phyloP scores from a whole-genome alignment of 1,140 invertebrate genomes.

The Propsilocerus akamusi region DNA sequence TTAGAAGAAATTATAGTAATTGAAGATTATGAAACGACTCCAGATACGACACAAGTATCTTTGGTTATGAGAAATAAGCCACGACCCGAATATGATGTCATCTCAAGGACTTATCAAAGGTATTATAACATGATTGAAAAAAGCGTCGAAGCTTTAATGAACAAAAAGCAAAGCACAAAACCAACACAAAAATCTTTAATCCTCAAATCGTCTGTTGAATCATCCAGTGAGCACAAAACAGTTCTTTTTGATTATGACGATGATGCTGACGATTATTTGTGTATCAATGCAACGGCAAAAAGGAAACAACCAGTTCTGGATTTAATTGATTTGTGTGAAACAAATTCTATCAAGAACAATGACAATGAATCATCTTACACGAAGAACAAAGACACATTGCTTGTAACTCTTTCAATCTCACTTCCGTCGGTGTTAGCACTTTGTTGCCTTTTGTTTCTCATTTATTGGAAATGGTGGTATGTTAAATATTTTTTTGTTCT shows the following conservation, averaged over 20 bases:
- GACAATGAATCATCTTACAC: not conserved
- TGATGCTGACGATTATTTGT: not conserved
- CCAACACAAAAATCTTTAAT: not conserved
- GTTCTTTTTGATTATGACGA: not conserved
- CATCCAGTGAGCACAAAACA: too few species aligned
- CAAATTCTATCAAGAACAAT: too few species aligned
- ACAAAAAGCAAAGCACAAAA: not conserved
- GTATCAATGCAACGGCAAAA: not conserved
- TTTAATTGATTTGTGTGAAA: not conserved
- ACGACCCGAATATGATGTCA: not conserved
- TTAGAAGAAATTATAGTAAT: not conserved
- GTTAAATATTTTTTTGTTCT: slow-evolving; percentile 34
- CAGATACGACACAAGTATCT: not conserved
- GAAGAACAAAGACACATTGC: not conserved
- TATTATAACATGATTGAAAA: not conserved
- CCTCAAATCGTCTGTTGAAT: not conserved
- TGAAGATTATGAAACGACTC: not conserved
- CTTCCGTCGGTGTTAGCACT: slow-evolving; percentile 10
- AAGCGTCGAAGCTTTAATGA: not conserved
- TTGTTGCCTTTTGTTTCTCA: slow-evolving; percentile 16
- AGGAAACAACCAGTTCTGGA: not conserved
- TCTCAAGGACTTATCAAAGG: not conserved
- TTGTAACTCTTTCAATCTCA: not conserved
- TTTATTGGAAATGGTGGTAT: slow-evolving; percentile 27
- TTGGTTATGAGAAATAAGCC: not conserved